Evolutionary conservation across 2,888 invertebrate genomes (phyloP), one percentile per base, ranked within the genome.

Genomic region (Ectemnius continuus): DNA sequence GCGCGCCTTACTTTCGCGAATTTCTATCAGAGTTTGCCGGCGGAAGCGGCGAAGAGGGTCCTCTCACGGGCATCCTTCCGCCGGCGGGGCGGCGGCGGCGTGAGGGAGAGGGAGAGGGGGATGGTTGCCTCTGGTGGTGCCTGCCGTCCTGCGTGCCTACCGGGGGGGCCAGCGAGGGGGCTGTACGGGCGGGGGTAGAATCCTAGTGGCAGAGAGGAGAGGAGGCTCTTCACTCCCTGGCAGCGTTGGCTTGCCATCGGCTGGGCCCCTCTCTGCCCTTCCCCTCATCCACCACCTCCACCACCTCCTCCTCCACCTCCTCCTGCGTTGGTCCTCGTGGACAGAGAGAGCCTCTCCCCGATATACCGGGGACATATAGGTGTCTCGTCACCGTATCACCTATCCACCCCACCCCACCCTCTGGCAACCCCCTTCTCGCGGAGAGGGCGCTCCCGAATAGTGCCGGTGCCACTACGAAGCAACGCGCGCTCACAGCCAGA

Each of bases 361-460:
- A 82, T 82, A 76, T 82, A 80, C 82, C 73, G n/a, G n/a, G 83
- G 78, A 74, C 79, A 78, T 79, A 81, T 82, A 82, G 82, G 83
- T 80, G 83, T 82, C 83, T 82, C 82, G 82, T 82, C 82, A 82
- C 82, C 82, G 80, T 82, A 82, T 82, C 82, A 82, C 82, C 80
- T 82, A 82, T 80, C 82, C 80, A 78, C 70, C 76, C n/a, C 23
- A 23, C 23, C 23, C 23, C 2, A 1, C 2, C 78, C 76, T n/a
- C n/a, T n/a, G n/a, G n/a, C n/a, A n/a, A 76, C 80, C 78, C 23
- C 83, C 75, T 68, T 64, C 28, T 64, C 28, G 76, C 69, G 36
- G 63, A 78, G 79, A 76, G 74, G 78, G 77, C 71, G 80, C 82
- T 66, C 68, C 67, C 68, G 80, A 83, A 70, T 80, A 75, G 82